Conservation (phyloP, 2,113 vertebrate species). For the Pterophyllum scalare region DNA sequence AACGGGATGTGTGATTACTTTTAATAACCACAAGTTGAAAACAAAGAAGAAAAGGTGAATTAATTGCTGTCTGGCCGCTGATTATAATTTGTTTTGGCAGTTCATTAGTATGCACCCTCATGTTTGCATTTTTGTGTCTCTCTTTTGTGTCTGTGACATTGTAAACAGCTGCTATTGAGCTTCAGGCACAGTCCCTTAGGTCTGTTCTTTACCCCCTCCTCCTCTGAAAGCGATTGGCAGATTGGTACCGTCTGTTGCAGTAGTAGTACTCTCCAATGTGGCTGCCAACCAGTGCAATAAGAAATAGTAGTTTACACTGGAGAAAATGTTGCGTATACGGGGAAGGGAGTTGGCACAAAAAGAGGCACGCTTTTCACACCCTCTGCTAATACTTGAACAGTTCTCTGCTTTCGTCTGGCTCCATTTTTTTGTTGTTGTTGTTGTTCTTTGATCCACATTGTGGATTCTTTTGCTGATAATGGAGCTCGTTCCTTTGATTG, state of each 20-base stretch:
- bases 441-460: constrained; percentile 41
- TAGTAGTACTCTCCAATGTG: constrained; percentile 61
- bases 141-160: constrained; percentile 76
- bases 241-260: constrained; percentile 77
- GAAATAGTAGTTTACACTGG: constrained; percentile 60
- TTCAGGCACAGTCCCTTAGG: constrained; percentile 78
- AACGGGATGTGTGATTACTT: constrained; percentile 13
- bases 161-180: constrained; percentile 82
- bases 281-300: constrained; percentile 69
- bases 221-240: constrained; percentile 74
- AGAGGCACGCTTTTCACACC: constrained; percentile 59
- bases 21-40: constrained; percentile 30
- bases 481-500: constrained; percentile 61
- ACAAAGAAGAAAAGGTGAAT: constrained; percentile 40
- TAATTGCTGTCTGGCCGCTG: constrained; percentile 61
- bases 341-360: constrained; percentile 71
- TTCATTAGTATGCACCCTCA: constrained; percentile 80
- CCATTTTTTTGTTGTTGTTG: constrained; percentile 52
- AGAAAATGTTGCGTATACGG: constrained; percentile 54
- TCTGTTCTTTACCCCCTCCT: constrained; percentile 65
- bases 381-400: constrained; percentile 60
- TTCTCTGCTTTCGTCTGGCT: constrained; percentile 67
- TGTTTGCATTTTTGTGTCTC: constrained; percentile 72
- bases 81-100: constrained; percentile 76
- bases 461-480: constrained; percentile 58